These are phyloP conservation scores for Catonia carolina DNA, from an alignment of 2,888 invertebrate species.

Conservation along the genomic window DNA sequence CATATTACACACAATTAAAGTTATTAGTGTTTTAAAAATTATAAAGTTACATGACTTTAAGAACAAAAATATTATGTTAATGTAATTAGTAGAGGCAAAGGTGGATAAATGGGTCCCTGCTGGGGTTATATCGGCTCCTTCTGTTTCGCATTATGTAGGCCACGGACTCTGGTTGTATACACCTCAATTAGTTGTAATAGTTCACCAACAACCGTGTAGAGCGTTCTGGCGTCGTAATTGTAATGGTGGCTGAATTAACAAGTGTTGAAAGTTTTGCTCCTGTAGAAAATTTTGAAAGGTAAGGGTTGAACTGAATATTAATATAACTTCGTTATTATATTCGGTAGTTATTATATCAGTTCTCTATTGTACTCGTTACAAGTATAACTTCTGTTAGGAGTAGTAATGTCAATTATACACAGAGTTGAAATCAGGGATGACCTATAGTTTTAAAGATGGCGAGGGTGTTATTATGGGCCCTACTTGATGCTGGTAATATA, in stretches of 20 bases:
- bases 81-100: too few relatives aligned
- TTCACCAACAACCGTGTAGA: not conserved
- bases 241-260: not conserved
- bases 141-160: not conserved
- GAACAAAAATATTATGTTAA: too few relatives aligned
- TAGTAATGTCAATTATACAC: not conserved
- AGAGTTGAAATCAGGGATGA: not conserved
- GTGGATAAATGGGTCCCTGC: too few relatives aligned
- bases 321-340: not conserved
- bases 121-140: not conserved
- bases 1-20: too few relatives aligned
- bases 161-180: not conserved
- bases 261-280: not conserved
- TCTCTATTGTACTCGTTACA: not conserved
- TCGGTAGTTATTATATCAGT: not conserved
- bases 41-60: too few relatives aligned
- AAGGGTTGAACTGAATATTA: not conserved
- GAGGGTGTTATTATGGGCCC: slow-evolving; percentile 9
- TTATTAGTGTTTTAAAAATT: too few relatives aligned
- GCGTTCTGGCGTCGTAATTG: not conserved
- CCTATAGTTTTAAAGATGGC: not conserved
- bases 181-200: not conserved
- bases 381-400: not conserved
- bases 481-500: slow-evolving; percentile 6
- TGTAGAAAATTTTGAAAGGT: slow-evolving; percentile 9